Evolutionary conservation across 2,113 vertebrate species (phyloP).

Genomic region (Meles meles): DNA sequence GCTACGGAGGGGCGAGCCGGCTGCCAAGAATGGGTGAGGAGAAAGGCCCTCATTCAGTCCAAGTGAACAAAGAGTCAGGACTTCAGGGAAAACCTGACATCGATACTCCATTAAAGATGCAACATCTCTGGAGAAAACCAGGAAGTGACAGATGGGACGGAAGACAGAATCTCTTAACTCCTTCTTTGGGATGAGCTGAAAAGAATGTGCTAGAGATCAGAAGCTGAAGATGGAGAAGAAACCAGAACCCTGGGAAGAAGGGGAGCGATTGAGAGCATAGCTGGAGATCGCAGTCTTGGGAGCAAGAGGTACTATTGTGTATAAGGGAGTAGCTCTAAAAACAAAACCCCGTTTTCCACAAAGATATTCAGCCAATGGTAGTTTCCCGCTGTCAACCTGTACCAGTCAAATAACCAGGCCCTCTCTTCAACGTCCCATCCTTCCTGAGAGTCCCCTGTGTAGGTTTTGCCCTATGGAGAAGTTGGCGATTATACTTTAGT

Average conservation of each 20-base stretch:
- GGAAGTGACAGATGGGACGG: background rate
- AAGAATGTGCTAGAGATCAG: background rate
- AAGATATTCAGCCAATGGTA: background rate
- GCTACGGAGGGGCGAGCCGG: background rate
- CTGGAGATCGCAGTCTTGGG: background rate
- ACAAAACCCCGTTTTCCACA: background rate
- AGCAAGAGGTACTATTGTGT: background rate
- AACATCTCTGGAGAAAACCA: background rate
- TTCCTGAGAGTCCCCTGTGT: background rate
- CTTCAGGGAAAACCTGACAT: background rate
- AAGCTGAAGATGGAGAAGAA: background rate
- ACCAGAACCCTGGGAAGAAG: background rate
- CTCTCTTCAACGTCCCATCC: background rate
- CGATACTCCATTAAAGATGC: background rate
- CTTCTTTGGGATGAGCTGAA: background rate
- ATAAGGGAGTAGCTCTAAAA: background rate
- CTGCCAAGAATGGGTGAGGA: background rate
- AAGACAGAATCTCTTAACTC: background rate
- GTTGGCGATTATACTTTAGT: background rate
- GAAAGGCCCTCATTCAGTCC: background rate
- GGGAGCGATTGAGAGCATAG: background rate
- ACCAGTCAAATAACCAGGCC: background rate
- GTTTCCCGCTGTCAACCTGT: background rate
- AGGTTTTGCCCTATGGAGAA: background rate
- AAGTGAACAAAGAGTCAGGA: background rate